Conservation (phyloP, 1,140 invertebrate genomes). For the Glomeris maerens region DNA sequence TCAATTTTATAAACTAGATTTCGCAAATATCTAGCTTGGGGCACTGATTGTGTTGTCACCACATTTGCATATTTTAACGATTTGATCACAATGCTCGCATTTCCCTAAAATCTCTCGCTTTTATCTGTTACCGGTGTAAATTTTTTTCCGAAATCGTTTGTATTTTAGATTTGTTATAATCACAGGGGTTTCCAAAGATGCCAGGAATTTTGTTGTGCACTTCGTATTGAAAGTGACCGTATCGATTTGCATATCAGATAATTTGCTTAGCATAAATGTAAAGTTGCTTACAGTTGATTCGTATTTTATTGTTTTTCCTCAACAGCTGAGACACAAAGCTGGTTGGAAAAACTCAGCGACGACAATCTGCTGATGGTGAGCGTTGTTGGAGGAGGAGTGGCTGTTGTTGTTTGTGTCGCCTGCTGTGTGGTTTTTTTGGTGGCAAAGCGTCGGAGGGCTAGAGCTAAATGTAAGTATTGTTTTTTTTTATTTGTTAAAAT, state of each 20-base stretch:
- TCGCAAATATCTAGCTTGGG: too few relatives aligned
- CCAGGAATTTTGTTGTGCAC: conserved; percentile 7
- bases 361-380: conserved; percentile 61
- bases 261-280: background rate
- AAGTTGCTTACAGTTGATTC: conserved; percentile 3
- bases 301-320: conserved; percentile 6
- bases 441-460: conserved; percentile 57
- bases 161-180: background rate
- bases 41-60: too few relatives aligned
- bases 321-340: conserved; percentile 37
- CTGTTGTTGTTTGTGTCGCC: conserved; percentile 61
- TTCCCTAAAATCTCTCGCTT: too few relatives aligned
- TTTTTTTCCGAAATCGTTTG: background rate
- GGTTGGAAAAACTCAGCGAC: conserved; percentile 58
- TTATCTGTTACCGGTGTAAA: too few relatives aligned
- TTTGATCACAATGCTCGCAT: too few relatives aligned
- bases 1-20: too few relatives aligned
- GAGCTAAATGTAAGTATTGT: conserved; percentile 67
- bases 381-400: conserved; percentile 51
- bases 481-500: background rate
- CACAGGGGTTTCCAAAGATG: background rate
- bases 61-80: too few relatives aligned
- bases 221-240: background rate
- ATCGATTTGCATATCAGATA: background rate
- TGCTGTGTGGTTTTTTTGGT: conserved; percentile 68